Evolutionary conservation across 92 coral and sea anemone species (phyloP).

Genomic region (Meandrina meandrites): DNA sequence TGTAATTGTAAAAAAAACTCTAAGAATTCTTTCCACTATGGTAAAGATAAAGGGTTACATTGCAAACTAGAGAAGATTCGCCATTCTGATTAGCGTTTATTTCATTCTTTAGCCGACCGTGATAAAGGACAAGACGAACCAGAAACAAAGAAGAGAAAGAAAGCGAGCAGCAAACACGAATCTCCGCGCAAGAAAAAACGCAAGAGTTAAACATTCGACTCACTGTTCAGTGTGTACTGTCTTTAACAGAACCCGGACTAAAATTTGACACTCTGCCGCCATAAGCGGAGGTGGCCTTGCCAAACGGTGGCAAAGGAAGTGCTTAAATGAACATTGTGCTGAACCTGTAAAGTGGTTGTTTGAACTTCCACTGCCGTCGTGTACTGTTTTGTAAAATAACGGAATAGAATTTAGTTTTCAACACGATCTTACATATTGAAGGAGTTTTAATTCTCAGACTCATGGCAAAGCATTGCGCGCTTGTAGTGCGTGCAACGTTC

Average conservation of each 20-base stretch:
- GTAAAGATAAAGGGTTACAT: too few relatives aligned
- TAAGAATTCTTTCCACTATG: background rate
- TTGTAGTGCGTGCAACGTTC: background rate
- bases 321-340: background rate
- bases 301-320: background rate
- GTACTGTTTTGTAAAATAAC: conserved; percentile 9
- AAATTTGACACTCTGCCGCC: background rate
- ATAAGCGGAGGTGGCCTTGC: background rate
- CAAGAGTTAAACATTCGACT: background rate
- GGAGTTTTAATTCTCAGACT: background rate
- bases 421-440: background rate
- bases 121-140: conserved; percentile 60
- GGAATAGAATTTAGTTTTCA: background rate
- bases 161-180: conserved; percentile 59
- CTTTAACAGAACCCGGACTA: background rate
- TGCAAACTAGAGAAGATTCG: background rate
- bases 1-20: background rate
- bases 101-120: conserved; percentile 60
- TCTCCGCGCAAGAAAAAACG: conserved; percentile 53
- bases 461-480: background rate
- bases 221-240: background rate
- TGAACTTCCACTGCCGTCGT: background rate
- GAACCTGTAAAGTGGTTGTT: background rate
- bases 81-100: background rate
- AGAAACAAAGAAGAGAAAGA: conserved; percentile 61